Base-by-base conservation (phyloP, 2,888 invertebrate genomes). In the Trypoxylon attenuatum region DNA sequence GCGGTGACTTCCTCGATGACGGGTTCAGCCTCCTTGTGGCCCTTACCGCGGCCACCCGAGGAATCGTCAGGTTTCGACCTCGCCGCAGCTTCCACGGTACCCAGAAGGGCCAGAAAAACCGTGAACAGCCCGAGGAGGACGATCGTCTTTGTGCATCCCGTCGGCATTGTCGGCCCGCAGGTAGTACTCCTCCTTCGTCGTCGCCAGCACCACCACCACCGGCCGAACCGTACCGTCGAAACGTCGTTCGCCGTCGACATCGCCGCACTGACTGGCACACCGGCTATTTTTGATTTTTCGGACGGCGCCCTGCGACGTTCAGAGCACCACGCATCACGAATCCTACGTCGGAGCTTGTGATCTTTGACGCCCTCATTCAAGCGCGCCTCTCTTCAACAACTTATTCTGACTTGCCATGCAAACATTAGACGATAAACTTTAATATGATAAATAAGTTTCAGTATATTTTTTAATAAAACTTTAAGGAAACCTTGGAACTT, bases 1-100 rank as follows among this genome's bases (percentile, higher is more conserved):
- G 94, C 93, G 89, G 94, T 95, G 90, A 96, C 95, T 90, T 96
- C 96, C 89, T 96, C 96, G 90, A 96, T 96, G 89, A 94, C 93
- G 88, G 95, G 91, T 86, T 93, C 93, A 81, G 85, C 84, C 80
- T 89, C 89, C 69, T 85, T 84, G 42, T 70, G 73, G 33, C 27
- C 46, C 5, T 62, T 67, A 19, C 63, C 68, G 13, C 50, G 45
- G 16, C 63, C 13, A 33, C 53, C 25, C 41, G 68, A 25, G 63
- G 60, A 47, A 45, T 77, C 76, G 43, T 77, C 76, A 45, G 68
- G 43, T 62, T 66, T 73, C 62, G 72, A 63, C 61, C 45, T 77
- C 10, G 69, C 45, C 33, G 47, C 64, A 47, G 76, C 76, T 39
- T 74, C 75, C 38, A 61, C 73, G 58, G 61, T 49, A 42, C 72